Evolutionary conservation across 2,113 vertebrate species (phyloP), one percentile per base, ranked within the genome.

Genomic region (Prolemur simus): DNA sequence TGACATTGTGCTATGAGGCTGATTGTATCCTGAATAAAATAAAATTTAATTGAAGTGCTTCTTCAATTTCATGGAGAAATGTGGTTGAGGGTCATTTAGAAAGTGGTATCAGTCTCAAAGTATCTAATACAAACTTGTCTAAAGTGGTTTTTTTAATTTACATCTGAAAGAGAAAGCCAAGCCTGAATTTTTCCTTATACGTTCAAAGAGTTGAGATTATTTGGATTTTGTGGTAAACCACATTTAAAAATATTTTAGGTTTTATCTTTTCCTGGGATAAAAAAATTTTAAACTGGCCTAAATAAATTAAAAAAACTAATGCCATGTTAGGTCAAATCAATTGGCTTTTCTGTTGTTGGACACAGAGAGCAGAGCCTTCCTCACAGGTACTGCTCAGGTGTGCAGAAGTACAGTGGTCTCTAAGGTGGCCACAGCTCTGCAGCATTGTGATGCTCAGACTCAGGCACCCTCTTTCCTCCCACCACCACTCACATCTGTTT

Each of bases 151-250:
- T 34, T 95, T 94, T n/a, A 2, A 74, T 80, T 83, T 91, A 77
- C 60, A 60, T 92, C 34, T 92, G n/a, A 92, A 92, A 94, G 21
- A 88, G 39, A 77, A 92, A 76, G 2, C 10, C 8, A 95, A 73
- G 12, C 5, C 52, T 64, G 45, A 14, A 76, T 27, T 54, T 84
- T 87, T 25, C 54, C 64, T 74, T 95, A 34, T 29, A 45, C 6
- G 71, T 27, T 94, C 8, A 29, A 84, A 95, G 20, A 54, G 4
- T 23, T 63, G 32, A 83, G 42, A 81, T 81, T 87, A 83, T 69
- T 88, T 85, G 64, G 42, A 12, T 14, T 82, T 66, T 74, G 37
- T 52, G 39, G 58, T 87, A 64, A 87, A 63, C 13, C 45, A 64
- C 21, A 66, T 82, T 93, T 90, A 82, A 17, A 96, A 91, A 78